phyloP scores from a whole-genome alignment of 2,113 vertebrate species.

The Ictalurus furcatus region DNA sequence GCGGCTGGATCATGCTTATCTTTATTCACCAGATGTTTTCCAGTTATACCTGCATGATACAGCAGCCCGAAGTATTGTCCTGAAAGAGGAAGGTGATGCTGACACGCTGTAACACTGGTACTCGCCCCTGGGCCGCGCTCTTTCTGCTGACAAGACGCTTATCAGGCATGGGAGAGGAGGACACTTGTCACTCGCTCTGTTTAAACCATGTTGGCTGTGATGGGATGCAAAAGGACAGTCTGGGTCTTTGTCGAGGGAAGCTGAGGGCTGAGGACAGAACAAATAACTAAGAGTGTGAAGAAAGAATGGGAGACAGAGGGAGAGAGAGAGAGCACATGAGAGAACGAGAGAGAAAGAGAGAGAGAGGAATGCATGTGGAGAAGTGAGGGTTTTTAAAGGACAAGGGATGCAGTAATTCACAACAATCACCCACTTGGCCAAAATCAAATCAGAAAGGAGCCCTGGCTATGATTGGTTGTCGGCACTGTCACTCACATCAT shows the following conservation, averaged over 20 bases:
- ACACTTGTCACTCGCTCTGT: constrained; percentile 46
- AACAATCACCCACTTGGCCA: constrained; percentile 61
- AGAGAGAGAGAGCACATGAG: constrained; percentile 2
- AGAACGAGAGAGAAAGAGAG: constrained; percentile 26
- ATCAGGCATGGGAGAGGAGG: constrained; percentile 48
- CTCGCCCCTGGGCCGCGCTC: constrained; percentile 25
- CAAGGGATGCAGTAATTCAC: constrained; percentile 55
- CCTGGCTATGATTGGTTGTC: constrained; percentile 53
- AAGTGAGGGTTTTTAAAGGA: constrained; percentile 34
- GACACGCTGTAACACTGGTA: constrained; percentile 17
- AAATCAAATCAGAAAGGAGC: constrained; percentile 59
- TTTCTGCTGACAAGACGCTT: constrained; percentile 42
- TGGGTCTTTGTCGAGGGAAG: constrained; percentile 44
- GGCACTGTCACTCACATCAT: constrained; percentile 55
- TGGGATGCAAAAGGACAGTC: constrained; percentile 25
- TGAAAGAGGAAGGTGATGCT: constrained; percentile 30
- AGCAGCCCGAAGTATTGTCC: not conserved
- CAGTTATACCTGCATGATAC: constrained; percentile 8
- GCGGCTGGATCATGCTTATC: constrained; percentile 17
- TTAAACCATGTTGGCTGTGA: constrained; percentile 41
- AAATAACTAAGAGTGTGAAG: constrained; percentile 1
- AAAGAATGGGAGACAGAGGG: constrained; percentile 23
- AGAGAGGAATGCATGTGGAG: not conserved
- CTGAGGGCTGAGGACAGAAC: constrained; percentile 55
- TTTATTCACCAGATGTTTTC: constrained; percentile 33